Conservation (phyloP, 2,113 vertebrate species). For the Egretta garzetta region DNA sequence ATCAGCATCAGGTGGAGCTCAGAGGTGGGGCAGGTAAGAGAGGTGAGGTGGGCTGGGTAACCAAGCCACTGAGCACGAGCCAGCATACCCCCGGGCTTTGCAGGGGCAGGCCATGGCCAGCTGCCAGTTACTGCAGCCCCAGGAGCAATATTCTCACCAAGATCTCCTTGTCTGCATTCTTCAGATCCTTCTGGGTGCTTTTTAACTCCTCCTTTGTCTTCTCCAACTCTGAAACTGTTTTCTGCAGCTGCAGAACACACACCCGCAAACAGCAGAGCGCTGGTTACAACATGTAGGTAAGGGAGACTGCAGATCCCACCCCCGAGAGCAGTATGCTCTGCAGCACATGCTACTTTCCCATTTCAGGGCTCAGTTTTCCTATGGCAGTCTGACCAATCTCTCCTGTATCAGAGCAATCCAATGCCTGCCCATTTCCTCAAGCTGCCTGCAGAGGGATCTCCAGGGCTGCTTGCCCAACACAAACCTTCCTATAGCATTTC, state of each 20-base stretch:
- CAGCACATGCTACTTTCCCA: background rate
- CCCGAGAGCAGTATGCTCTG: background rate
- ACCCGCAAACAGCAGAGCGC: background rate
- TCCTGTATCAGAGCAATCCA: background rate
- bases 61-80: background rate
- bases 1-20: background rate
- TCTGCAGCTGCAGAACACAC: conserved; percentile 81
- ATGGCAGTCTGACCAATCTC: background rate
- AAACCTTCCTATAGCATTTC: background rate
- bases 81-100: background rate
- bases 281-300: background rate
- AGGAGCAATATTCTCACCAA: conserved; percentile 72
- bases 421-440: background rate
- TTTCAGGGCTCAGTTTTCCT: background rate
- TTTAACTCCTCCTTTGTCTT: conserved; percentile 83
- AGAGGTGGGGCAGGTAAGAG: background rate
- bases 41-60: background rate
- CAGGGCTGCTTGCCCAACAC: background rate
- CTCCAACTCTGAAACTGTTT: conserved; percentile 75
- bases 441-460: conserved; percentile 64
- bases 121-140: background rate
- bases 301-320: background rate
- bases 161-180: conserved; percentile 90
- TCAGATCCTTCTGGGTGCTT: conserved; percentile 87
- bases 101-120: conserved; percentile 6